Percentiles rank a stretch among this genome's conserved stretches.
Evolutionary conservation across 2,113 vertebrate species (phyloP).

Genomic region (Galemys pyrenaicus): DNA sequence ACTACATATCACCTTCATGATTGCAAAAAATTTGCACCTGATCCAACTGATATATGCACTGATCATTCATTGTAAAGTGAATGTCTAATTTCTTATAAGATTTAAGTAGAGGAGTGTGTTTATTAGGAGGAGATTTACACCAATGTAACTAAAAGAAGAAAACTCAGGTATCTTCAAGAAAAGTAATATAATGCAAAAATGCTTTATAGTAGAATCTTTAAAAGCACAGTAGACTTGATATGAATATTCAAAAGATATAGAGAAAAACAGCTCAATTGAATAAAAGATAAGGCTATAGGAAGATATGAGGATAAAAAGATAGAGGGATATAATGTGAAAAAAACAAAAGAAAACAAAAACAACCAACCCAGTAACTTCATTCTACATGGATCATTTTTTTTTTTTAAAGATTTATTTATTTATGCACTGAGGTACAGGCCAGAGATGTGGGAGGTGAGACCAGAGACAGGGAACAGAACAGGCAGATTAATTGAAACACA

Average conservation of each 20-base stretch:
- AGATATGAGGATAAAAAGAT: constrained; percentile 26
- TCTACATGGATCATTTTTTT: not conserved
- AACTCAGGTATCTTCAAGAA: not conserved
- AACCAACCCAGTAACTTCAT: not conserved
- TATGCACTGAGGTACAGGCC: too few relatives aligned
- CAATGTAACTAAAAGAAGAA: not conserved
- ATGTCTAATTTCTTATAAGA: not conserved
- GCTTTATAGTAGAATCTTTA: not conserved
- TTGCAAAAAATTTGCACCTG: not conserved
- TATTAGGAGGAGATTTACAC: not conserved
- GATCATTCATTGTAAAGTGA: not conserved
- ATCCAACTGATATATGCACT: not conserved
- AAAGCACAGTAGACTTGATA: not conserved
- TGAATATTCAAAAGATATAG: not conserved
- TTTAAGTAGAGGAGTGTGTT: not conserved
- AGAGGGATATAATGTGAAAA: not conserved
- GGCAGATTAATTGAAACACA: too few relatives aligned
- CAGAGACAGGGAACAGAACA: too few relatives aligned
- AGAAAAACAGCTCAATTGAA: constrained; percentile 27
- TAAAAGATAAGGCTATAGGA: constrained; percentile 19
- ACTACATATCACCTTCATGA: constrained; percentile 17
- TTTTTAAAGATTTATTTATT: too few relatives aligned
- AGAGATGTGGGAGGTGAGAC: too few relatives aligned
- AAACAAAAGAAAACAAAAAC: too few relatives aligned
- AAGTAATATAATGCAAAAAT: constrained; percentile 28